A percentile compares a stretch with the other conserved stretches of the same genome.
Conservation (phyloP, 2,113 vertebrate species). For the Paedocypris sp. region DNA sequence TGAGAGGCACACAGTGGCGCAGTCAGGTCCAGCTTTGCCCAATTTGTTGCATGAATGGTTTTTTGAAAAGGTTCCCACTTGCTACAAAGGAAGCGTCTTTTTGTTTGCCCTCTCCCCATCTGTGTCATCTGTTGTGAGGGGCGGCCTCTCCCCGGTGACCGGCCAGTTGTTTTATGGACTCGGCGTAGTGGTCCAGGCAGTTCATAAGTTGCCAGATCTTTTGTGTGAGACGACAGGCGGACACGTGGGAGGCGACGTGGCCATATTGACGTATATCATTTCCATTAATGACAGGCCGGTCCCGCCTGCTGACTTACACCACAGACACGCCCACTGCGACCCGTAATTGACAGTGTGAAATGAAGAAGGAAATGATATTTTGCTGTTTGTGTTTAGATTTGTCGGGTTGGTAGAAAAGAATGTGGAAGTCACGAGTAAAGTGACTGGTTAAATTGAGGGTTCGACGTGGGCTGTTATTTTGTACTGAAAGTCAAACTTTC, state of each 20-base stretch:
- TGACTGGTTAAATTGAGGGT: too few relatives aligned
- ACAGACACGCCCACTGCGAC: neutral
- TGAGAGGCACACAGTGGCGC: constrained; percentile 60
- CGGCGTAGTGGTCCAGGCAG: constrained; percentile 76
- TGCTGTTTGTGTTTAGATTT: neutral
- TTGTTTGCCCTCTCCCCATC: constrained; percentile 85
- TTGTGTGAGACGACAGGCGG: constrained; percentile 85
- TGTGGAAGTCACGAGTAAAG: too few relatives aligned
- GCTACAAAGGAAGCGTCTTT: constrained; percentile 78
- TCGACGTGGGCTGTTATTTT: too few relatives aligned
- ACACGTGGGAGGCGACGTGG: constrained; percentile 82
- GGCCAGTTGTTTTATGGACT: constrained; percentile 97
- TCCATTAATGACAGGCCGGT: constrained; percentile 91
- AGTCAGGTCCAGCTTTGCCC: constrained; percentile 68
- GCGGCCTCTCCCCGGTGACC: constrained; percentile 78
- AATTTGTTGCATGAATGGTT: constrained; percentile 83
- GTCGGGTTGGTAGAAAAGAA: neutral
- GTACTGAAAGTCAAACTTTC: too few relatives aligned
- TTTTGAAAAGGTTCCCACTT: constrained; percentile 71
- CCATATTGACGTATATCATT: constrained; percentile 94
- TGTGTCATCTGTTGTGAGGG: constrained; percentile 89
- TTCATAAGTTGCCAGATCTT: constrained; percentile 84
- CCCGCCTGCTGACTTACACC: constrained; percentile 66
- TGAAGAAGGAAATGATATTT: neutral
- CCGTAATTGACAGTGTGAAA: constrained; percentile 26